phyloP scores from a whole-genome alignment of 2,113 vertebrate species.

The Laticauda colubrina region DNA sequence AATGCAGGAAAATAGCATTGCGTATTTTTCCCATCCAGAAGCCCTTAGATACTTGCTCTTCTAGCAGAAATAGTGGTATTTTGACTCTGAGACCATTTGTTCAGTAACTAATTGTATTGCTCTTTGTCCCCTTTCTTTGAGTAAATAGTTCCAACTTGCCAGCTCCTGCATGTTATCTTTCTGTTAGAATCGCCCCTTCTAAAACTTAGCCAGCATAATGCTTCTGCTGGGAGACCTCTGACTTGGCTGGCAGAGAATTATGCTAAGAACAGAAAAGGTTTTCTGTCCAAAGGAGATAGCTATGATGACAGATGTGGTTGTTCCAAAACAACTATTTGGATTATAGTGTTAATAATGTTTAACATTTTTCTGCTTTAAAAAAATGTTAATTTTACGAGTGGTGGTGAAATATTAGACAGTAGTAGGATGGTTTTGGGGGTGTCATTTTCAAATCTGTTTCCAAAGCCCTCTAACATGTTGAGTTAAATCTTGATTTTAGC shows the following conservation, averaged over 20 bases:
- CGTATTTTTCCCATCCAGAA: not conserved
- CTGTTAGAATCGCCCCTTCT: not conserved
- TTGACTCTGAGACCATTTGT: not conserved
- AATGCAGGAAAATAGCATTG: not conserved
- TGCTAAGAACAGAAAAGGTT: not conserved
- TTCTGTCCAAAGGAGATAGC: not conserved
- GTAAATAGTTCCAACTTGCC: not conserved
- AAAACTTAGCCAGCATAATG: not conserved
- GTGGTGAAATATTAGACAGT: conserved; percentile 13
- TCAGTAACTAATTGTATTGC: not conserved
- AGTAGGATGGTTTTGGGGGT: not conserved
- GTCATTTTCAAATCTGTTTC: not conserved
- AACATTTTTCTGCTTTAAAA: not conserved
- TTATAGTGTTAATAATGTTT: not conserved
- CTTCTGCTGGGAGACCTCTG: not conserved
- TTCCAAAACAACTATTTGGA: not conserved
- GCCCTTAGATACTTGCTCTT: not conserved
- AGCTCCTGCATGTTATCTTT: not conserved
- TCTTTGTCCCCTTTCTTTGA: not conserved
- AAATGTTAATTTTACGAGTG: not conserved
- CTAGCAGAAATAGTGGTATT: not conserved
- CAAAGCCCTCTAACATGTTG: not conserved
- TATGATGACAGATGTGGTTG: not conserved
- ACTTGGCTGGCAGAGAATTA: not conserved
- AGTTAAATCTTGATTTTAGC: conserved; percentile 1